Evolutionary conservation across 2,888 invertebrate genomes (phyloP).

Genomic region (Gymnoscelis rufifasciata): DNA sequence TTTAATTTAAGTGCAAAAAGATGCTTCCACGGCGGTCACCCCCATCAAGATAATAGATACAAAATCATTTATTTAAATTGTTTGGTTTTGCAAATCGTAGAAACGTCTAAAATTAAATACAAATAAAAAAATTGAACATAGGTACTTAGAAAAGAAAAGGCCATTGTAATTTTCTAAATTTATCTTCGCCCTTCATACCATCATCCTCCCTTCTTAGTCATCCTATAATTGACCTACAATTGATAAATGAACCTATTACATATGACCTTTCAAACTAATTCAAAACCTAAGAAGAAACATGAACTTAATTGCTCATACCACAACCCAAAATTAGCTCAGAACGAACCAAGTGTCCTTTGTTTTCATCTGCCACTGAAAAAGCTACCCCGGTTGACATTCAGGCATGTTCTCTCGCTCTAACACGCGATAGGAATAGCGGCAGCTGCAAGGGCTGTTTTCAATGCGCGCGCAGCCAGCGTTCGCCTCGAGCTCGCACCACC

Average conservation of each 20-base stretch:
- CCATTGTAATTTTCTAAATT: too few relatives aligned
- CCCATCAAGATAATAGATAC: too few relatives aligned
- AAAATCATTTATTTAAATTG: too few relatives aligned
- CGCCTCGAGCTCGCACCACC: conserved; percentile 25
- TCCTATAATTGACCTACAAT: neutral
- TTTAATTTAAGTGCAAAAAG: too few relatives aligned
- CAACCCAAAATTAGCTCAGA: conserved; percentile 34
- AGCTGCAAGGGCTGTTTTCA: conserved; percentile 28
- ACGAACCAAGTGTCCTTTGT: conserved; percentile 35
- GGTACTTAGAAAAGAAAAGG: too few relatives aligned
- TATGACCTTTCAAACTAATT: neutral
- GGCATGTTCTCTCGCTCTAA: conserved; percentile 30
- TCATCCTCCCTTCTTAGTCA: too few relatives aligned
- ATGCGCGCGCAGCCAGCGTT: conserved; percentile 45
- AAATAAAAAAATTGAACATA: too few relatives aligned
- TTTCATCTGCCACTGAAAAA: conserved; percentile 41
- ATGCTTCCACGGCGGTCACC: too few relatives aligned
- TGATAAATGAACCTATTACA: neutral
- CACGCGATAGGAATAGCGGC: conserved; percentile 23
- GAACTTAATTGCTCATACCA: conserved; percentile 1
- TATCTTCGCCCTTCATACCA: too few relatives aligned
- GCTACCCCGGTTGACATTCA: conserved; percentile 43
- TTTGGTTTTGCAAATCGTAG: too few relatives aligned
- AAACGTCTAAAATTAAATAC: too few relatives aligned
- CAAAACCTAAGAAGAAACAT: neutral